Base-by-base conservation (phyloP, 2,888 invertebrate species). In the Dysmachus trigonus region DNA sequence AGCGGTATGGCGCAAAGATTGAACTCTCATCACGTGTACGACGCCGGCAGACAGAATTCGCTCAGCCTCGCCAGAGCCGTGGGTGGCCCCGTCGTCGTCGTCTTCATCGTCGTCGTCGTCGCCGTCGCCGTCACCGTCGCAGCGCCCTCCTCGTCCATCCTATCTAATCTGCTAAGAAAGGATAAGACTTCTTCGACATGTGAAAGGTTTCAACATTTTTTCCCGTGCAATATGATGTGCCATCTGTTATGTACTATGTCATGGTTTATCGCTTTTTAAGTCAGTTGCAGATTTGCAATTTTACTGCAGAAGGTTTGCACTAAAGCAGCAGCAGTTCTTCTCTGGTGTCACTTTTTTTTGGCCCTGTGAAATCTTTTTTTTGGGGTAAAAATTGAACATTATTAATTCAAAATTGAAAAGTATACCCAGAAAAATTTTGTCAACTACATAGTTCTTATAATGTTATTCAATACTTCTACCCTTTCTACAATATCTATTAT, bases 11-110 rank as follows among this genome's bases (percentile, higher is more conserved):
- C 73, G 74, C 18, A 53, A 62, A 73, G 85, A 86, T 86, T 86
- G 86, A 86, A 86, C 85, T 86, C 85, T 85, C 86, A 82, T 86
- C 86, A 86, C 71, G 71, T 74, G 10, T 81, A 30, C 86, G 53
- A 33, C 74, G 51, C 76, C 31, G n/a, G n/a, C 51, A 76, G 77
- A 51, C 38, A 31, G 33, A 31, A 13, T 62, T 72, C 35, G 30
- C 76, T 27, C 22, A 82, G 10, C 38, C 10, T 22, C n/a, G 79
- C 30, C 15, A 30, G 77, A 74, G 18, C 5, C 47, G 76, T 76
- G 41, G 79, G 79, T 51, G 79, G 30, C 18, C 13, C 27, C 27
- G 62, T 51, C 76, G n/a, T 62, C 62, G 62, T 13, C 41, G 41
- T n/a, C n/a, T n/a, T n/a, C n/a, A n/a, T n/a, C n/a, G n/a, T n/a